Percentiles rank a stretch among this genome's conserved stretches.
Conservation (phyloP, 35 echinoderm and acorn worm species). For the Apostichopus japonicus region DNA sequence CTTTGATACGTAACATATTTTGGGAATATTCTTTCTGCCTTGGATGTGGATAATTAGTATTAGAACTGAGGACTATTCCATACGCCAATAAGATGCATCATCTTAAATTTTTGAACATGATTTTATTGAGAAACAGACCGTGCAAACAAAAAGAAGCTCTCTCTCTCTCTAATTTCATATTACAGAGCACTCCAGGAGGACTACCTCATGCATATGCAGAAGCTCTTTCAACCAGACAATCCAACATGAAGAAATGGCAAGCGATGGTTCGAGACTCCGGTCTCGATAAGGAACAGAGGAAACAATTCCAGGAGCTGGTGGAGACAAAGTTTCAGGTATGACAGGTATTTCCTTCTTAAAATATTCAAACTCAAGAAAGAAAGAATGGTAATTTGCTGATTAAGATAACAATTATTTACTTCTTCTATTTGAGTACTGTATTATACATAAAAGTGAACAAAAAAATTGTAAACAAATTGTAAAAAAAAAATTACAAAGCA, state of each 20-base stretch:
- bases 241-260: slow-evolving; percentile 78
- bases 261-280: slow-evolving; percentile 79
- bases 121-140: neutral
- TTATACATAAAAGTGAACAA: no score
- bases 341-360: no score
- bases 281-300: slow-evolving; percentile 68
- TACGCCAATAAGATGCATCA: neutral
- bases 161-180: neutral
- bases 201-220: slow-evolving; percentile 70
- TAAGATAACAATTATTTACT: no score
- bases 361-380: no score
- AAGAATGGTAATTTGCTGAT: no score
- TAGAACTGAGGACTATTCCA: no score
- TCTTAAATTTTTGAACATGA: neutral
- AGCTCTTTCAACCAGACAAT: slow-evolving; percentile 60
- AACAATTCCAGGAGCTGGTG: slow-evolving; percentile 87
- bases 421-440: no score
- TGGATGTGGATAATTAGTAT: no score
- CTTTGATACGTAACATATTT: no score
- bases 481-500: no score
- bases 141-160: neutral
- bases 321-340: slow-evolving; percentile 98
- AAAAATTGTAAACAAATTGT: no score
- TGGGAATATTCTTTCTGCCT: no score
- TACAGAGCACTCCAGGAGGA: slow-evolving; percentile 81